Base-by-base conservation (phyloP, 2,888 invertebrate species). In the Cephus sareptanus region DNA sequence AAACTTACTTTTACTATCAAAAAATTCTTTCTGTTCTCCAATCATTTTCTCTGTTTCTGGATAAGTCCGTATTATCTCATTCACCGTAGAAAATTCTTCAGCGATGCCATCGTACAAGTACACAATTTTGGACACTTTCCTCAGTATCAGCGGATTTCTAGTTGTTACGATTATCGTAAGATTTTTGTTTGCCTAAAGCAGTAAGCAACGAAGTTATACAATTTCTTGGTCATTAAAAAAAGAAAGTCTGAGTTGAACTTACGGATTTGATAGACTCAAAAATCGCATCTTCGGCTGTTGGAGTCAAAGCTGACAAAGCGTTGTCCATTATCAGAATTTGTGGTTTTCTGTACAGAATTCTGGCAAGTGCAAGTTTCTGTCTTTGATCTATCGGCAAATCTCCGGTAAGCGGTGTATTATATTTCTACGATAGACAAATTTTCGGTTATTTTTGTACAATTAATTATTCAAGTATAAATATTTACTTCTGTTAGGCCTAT, bases 321-420 rank as follows among this genome's bases (percentile, higher is more conserved):
- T 79, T 73, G 76, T 83, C 81, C 33, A 83, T 76, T 40, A 83
- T 75, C 12, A 81, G 40, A 37, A 83, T 75, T 13, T 76, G 34
- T 6, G 81, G 81, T 12, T 79, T 69, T 68, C 80, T 78, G 34
- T 82, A 81, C 11, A 83, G 74, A 23, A 80, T 77, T 34, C 83
- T 74, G 12, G 83, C 83, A 15, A 83, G 76, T 11, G 81, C 83
- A 33, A 83, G 77, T 56, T 81, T 76, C 69, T 81, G 83, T 75
- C 78, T 75, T 13, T 76, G 69, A 35, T 79, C 79, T 2, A 79
- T 79, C 13, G 75, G 69, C n/a, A 83, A 56, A 70, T 81, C 79
- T 31, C 69, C 76, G 23, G 81, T 79, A 35, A 81, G 73, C 15
- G 79, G 77, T 40, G 74, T 74, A 30, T 79, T 76, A 33, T 71